These are phyloP conservation scores for Fukomys damarensis DNA, from an alignment of 2,113 vertebrate species.

Conservation along the genomic window DNA sequence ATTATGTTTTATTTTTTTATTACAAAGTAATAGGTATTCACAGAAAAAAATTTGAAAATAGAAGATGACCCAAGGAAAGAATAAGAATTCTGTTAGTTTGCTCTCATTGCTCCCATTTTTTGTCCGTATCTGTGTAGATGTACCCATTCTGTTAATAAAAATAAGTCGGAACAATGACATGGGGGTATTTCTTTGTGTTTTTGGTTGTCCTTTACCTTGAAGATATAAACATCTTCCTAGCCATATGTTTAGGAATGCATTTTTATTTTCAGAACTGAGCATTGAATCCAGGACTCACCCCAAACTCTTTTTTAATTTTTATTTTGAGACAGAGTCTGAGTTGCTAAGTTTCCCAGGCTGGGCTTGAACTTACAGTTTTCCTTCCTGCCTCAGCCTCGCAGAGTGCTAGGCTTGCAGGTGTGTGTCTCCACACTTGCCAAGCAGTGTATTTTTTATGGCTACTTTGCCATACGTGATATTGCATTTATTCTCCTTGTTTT, in stretches of 20 bases:
- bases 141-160: neutral
- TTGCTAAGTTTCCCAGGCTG: neutral
- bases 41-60: conserved; percentile 51
- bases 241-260: neutral
- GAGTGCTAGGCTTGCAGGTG: neutral
- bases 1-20: neutral
- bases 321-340: neutral
- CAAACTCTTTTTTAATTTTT: neutral
- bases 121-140: neutral
- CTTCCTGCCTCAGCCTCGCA: neutral
- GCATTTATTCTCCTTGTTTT: neutral
- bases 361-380: neutral
- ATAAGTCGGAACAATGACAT: neutral
- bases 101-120: neutral
- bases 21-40: neutral
- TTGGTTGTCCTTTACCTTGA: neutral
- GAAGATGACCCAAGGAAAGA: neutral
- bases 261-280: neutral
- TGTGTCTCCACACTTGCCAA: neutral
- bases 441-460: neutral
- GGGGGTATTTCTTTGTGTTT: neutral
- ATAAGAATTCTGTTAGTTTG: neutral
- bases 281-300: neutral
- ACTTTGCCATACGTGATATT: neutral
- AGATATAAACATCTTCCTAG: neutral